Evolutionary conservation across 2,797 vertebrate species (phyloP).

Genomic region (Sebastes elongatus): DNA sequence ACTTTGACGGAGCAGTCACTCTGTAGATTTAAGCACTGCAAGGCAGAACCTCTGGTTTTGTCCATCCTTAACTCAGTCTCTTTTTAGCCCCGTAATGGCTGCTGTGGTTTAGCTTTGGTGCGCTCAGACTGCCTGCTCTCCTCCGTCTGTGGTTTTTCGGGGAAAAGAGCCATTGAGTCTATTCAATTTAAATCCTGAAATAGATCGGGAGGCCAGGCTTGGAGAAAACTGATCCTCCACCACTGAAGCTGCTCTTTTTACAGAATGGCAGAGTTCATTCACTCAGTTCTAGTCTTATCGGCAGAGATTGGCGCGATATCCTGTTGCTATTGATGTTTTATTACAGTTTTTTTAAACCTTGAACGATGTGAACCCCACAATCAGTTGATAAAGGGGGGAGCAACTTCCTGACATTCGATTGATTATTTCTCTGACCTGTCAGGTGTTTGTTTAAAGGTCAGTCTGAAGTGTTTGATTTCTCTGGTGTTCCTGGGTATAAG

Average conservation of each 20-base stretch:
- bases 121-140: constrained; percentile 43
- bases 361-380: neutral
- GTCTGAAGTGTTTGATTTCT: constrained; percentile 2
- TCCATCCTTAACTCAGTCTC: constrained; percentile 26
- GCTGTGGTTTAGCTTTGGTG: constrained; percentile 65
- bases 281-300: constrained; percentile 8
- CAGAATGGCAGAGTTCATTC: constrained; percentile 30
- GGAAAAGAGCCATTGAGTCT: constrained; percentile 62
- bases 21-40: neutral
- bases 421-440: constrained; percentile 14
- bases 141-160: constrained; percentile 75
- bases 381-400: neutral
- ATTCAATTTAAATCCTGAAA: constrained; percentile 69
- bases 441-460: constrained; percentile 17
- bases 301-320: neutral
- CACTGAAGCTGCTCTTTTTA: constrained; percentile 26
- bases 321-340: constrained; percentile 5
- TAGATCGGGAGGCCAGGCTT: constrained; percentile 57
- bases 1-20: neutral
- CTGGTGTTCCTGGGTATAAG: neutral
- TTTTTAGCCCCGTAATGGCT: constrained; percentile 66
- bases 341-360: neutral
- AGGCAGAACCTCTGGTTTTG: constrained; percentile 27
- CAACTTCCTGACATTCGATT: constrained; percentile 1
- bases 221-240: constrained; percentile 33